Base-by-base conservation (phyloP, 2,113 vertebrate genomes). In the Alectura lathami region DNA sequence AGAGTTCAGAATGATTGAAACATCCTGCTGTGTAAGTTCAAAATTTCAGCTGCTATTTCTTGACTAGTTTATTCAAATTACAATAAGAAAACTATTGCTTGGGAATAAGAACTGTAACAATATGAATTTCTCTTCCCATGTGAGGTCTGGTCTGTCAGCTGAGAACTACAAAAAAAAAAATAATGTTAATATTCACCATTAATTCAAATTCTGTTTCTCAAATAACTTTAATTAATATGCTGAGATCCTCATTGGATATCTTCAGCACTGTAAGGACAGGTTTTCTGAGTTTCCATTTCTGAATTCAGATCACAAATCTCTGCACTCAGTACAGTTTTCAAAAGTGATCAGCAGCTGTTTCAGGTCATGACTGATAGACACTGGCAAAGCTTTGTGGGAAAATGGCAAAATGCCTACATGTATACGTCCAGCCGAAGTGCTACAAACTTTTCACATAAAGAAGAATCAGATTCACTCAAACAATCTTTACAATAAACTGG, bases 351-450 rank as follows among this genome's bases (percentile, higher is more conserved):
- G 81, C 93, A 94, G 86, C 75, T 91, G 77, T 68, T 90, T 51
- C 63, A 79, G 86, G 86, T 78, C 81, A 6, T 62, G 69, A 92
- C 40, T 76, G 94, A 94, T 48, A 34, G 84, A 42, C 85, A 63
- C 3, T 94, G 92, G 75, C 91, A 95, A 48, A 92, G 78, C 57
- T 96, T 88, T 72, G 77, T 83, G 67, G 91, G 91, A 72, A 95
- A 91, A 86, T 66, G 84, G 76, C 66, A 91, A 56, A 77, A 91
- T 36, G 43, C 48, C 82, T 50, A 3, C 27, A 2, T 16, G 38
- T 27, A 3, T 72, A 42, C 0, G 0, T 88, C 81, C 53, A 70
- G 62, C 62, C 83, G 15, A 45, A 74, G 42, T 13, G 16, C 22
- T 62, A 62, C 16, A 70, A 70, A 23, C 57, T 80, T 67, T 54